A percentile compares a stretch with the other conserved stretches of the same genome.
Evolutionary conservation across 2,113 vertebrate genomes (phyloP).

Genomic region (Acanthochromis polyacanthus): DNA sequence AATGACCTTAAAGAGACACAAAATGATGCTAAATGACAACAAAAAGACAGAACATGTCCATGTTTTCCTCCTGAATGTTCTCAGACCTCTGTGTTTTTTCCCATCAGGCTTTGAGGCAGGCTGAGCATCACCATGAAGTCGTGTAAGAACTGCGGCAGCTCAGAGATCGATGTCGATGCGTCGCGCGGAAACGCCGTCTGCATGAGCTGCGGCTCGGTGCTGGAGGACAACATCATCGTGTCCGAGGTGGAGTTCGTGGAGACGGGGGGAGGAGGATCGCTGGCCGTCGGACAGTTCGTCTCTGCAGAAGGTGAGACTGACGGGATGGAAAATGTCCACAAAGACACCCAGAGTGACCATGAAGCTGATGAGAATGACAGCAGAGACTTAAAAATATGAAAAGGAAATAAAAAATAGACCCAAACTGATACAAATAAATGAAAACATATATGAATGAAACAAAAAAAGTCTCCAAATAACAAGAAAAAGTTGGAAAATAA

Average conservation of each 20-base stretch:
- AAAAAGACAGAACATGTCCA: neutral
- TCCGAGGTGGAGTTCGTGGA: slow-evolving; percentile 97
- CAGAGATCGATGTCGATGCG: slow-evolving; percentile 91
- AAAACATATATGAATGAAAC: too few relatives aligned
- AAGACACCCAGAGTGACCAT: too few relatives aligned
- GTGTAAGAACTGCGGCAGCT: slow-evolving; percentile 90
- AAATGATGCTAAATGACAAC: too few relatives aligned
- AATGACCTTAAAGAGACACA: neutral
- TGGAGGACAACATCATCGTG: slow-evolving; percentile 98
- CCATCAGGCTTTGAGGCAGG: slow-evolving; percentile 22
- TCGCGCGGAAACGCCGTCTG: slow-evolving; percentile 92
- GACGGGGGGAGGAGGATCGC: slow-evolving; percentile 92
- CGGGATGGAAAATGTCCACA: too few relatives aligned
- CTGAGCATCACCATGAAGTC: slow-evolving; percentile 83
- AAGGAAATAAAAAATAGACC: too few relatives aligned
- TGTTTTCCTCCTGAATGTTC: too few relatives aligned
- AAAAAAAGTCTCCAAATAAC: too few relatives aligned
- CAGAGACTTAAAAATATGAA: too few relatives aligned
- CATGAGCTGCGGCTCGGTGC: slow-evolving; percentile 93
- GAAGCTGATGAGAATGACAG: too few relatives aligned
- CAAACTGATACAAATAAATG: too few relatives aligned
- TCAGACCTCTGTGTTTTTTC: neutral
- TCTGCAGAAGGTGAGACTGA: slow-evolving; percentile 87
- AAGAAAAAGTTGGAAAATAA: too few relatives aligned
- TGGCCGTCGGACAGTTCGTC: slow-evolving; percentile 94